A percentile compares a stretch with the other conserved stretches of the same genome.
phyloP scores from a whole-genome alignment of 2,888 invertebrate genomes.

The Noctua janthe region DNA sequence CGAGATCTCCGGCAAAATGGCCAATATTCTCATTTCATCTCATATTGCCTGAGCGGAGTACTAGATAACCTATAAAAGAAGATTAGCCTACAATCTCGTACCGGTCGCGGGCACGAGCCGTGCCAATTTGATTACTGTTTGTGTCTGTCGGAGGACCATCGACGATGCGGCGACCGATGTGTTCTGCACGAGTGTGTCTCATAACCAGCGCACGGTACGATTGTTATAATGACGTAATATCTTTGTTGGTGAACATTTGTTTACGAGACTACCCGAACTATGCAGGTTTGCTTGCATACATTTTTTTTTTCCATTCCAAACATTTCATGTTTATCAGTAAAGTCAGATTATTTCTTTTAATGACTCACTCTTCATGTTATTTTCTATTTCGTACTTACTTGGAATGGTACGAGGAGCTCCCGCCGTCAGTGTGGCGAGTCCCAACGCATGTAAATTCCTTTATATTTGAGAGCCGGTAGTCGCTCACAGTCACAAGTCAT shows the following conservation, averaged over 20 bases:
- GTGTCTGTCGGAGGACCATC: slow-evolving; percentile 38
- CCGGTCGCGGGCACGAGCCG: slow-evolving; percentile 26
- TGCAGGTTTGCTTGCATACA: not conserved
- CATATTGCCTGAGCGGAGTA: slow-evolving; percentile 8
- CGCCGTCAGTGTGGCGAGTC: slow-evolving; percentile 17
- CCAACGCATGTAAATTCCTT: slow-evolving; percentile 9
- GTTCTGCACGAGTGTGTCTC: not conserved
- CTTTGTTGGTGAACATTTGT: not conserved
- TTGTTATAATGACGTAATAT: not conserved
- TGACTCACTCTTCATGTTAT: not conserved
- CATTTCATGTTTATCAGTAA: not conserved
- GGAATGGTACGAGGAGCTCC: not conserved
- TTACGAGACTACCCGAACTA: not conserved
- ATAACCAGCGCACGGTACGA: not conserved
- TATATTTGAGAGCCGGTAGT: slow-evolving; percentile 45
- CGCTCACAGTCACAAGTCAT: slow-evolving; percentile 28
- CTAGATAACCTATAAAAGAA: slow-evolving; percentile 31
- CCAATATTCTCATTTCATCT: slow-evolving; percentile 21
- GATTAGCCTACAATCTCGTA: slow-evolving; percentile 21
- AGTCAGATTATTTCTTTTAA: not conserved
- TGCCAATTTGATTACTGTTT: slow-evolving; percentile 53
- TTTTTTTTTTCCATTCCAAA: not conserved
- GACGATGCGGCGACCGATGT: slow-evolving; percentile 11
- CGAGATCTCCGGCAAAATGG: not conserved
- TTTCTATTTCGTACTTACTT: too few relatives aligned